Base-by-base conservation (phyloP, 2,797 vertebrate genomes). In the Rhinella marina region DNA sequence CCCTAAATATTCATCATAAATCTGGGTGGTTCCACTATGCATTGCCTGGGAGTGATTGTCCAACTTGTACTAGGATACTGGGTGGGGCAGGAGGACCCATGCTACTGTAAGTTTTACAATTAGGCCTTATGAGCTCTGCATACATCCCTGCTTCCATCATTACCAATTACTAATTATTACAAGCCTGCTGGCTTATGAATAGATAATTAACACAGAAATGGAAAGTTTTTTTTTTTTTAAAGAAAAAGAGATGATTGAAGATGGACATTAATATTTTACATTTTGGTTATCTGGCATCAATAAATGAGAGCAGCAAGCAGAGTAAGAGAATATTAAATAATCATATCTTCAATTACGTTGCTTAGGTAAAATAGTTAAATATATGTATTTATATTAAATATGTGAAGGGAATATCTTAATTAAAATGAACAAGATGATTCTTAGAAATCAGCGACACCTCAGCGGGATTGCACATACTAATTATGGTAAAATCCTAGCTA, bases 401-500 rank as follows among this genome's bases (percentile, higher is more conserved):
- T 73, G 32, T 32, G 21, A 48, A n/a, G 19, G 72, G 41, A 75
- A 50, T 75, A 48, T 50, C 19, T 75, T 75, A 48, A 75, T 75
- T 75, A 75, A 50, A 52, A 50, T 23, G 41, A 75, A 19, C 70
- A 73, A 21, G 19, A 73, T 73, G 32, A 73, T 73, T 73, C 70
- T 73, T 48, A 41, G 16, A 73, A 50, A n/a, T 75, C 72, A 50
- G 7, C n/a, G 41, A 32, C 21, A 11, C 41, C 72, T 23, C 41
- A 50, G 72, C 3, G 41, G 72, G 41, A 75, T 23, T 50, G 72
- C 72, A n/a, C 41, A 75, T 75, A 50, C 41, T 75, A 75, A 73
- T 73, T 32, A 73, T 29, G 7, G 16, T 73, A 21, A 48, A 73
- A 48, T 48, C 70, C 9, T 73, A 48, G 70, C 70, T 21, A 4